phyloP scores from a whole-genome alignment of 1,140 invertebrate genomes.

The Coboldia fuscipes region DNA sequence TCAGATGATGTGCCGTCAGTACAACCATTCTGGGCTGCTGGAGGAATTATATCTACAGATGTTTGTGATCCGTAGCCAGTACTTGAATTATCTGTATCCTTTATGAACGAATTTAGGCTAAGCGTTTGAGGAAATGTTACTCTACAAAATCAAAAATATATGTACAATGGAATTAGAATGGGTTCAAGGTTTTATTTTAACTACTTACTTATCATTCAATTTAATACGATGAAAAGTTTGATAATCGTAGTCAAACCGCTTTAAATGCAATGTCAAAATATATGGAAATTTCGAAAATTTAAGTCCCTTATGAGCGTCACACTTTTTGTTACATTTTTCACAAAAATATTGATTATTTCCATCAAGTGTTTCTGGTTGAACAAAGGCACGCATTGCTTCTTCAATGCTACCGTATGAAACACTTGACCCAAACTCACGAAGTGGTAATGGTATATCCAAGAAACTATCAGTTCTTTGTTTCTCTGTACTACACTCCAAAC shows the following conservation, averaged over 20 bases:
- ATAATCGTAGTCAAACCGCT: slow-evolving; percentile 84
- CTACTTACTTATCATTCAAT: slow-evolving; percentile 69
- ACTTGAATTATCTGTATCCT: slow-evolving; percentile 7
- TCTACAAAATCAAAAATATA: slow-evolving; percentile 25
- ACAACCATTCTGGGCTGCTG: neutral
- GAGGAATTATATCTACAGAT: neutral
- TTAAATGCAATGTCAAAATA: slow-evolving; percentile 68
- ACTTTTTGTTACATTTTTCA: slow-evolving; percentile 72
- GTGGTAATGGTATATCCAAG: slow-evolving; percentile 72
- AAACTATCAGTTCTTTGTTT: slow-evolving; percentile 70
- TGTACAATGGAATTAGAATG: slow-evolving; percentile 1
- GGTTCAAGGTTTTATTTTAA: too few species aligned
- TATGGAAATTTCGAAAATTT: slow-evolving; percentile 81
- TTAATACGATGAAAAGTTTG: slow-evolving; percentile 70
- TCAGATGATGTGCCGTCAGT: slow-evolving; percentile 2
- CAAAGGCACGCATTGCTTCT: slow-evolving; percentile 68
- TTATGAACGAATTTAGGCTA: slow-evolving; percentile 55
- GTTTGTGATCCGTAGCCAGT: neutral
- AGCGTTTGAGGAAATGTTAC: slow-evolving; percentile 67
- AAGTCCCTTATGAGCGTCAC: slow-evolving; percentile 79
- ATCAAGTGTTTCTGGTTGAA: slow-evolving; percentile 66
- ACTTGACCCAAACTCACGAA: slow-evolving; percentile 61
- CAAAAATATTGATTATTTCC: slow-evolving; percentile 81
- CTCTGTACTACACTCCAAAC: slow-evolving; percentile 66
- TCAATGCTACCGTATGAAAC: slow-evolving; percentile 63